A percentile compares a stretch with the other conserved stretches of the same genome.
phyloP scores from a whole-genome alignment of 2,797 vertebrate species.

The Propithecus perrieri region DNA sequence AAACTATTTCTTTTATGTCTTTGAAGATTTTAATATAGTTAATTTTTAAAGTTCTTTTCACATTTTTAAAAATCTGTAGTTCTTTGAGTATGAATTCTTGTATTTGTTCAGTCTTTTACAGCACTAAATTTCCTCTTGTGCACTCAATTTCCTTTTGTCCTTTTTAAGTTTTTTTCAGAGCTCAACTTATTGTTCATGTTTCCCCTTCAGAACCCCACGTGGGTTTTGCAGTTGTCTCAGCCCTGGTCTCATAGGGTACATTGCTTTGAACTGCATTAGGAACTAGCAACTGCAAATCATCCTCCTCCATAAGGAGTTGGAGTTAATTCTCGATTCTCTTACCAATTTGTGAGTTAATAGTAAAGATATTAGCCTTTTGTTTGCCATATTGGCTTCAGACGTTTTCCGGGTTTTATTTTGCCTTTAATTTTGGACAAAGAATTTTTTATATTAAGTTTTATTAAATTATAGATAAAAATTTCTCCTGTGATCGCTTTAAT shows the following conservation, averaged over 20 bases:
- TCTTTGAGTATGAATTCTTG: neutral
- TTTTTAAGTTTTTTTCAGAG: neutral
- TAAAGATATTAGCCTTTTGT: neutral
- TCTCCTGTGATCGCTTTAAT: neutral
- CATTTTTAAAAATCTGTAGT: neutral
- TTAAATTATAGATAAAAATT: neutral
- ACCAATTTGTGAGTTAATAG: neutral
- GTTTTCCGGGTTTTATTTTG: slow-evolving; percentile 29
- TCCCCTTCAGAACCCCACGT: neutral
- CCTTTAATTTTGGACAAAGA: slow-evolving; percentile 25
- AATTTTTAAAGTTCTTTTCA: neutral
- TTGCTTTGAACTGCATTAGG: neutral
- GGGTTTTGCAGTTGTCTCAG: neutral
- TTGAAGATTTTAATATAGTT: neutral
- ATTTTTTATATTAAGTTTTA: slow-evolving; percentile 10
- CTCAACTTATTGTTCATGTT: neutral
- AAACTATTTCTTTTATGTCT: neutral
- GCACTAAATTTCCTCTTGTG: neutral
- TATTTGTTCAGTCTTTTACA: neutral
- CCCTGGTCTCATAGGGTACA: neutral
- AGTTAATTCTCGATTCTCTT: neutral
- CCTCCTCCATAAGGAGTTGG: neutral
- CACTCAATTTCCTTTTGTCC: neutral
- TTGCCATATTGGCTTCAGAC: neutral
- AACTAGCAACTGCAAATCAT: neutral